Conservation (phyloP, 1,140 invertebrate species). For the Bilobella aurantiaca region DNA sequence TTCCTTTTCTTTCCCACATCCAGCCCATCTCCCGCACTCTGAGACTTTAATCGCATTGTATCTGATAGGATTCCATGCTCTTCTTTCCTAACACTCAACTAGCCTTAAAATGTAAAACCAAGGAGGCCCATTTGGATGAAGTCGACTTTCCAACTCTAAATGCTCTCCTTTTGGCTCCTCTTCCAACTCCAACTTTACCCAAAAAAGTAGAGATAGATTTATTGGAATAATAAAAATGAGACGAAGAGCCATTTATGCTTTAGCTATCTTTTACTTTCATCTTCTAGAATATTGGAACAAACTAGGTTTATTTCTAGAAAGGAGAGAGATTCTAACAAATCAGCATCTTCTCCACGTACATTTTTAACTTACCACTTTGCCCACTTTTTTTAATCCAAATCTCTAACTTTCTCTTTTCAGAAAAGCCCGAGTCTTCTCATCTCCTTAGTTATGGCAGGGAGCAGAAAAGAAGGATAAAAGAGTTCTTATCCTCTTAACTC, state of each 20-base stretch:
- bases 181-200: not conserved
- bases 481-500: conserved; percentile 6
- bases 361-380: conserved; percentile 18
- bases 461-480: not conserved
- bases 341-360: conserved; percentile 17
- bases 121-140: too few relatives aligned
- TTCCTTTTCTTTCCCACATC: not conserved
- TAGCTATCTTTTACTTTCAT: conserved; percentile 3
- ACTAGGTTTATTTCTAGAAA: too few relatives aligned
- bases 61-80: not conserved
- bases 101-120: conserved; percentile 7
- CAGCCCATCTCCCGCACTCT: not conserved
- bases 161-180: too few relatives aligned
- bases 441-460: not conserved
- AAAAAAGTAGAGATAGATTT: conserved; percentile 23
- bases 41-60: not conserved
- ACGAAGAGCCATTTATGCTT: conserved; percentile 3
- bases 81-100: not conserved
- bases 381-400: not conserved
- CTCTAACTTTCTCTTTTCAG: conserved; percentile 6
- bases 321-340: conserved; percentile 20
- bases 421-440: conserved; percentile 1
- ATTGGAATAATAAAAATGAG: conserved; percentile 27
- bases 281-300: too few relatives aligned
- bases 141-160: too few relatives aligned